Conservation (phyloP, 2,113 vertebrate genomes). For the Malaclemys terrapin region DNA sequence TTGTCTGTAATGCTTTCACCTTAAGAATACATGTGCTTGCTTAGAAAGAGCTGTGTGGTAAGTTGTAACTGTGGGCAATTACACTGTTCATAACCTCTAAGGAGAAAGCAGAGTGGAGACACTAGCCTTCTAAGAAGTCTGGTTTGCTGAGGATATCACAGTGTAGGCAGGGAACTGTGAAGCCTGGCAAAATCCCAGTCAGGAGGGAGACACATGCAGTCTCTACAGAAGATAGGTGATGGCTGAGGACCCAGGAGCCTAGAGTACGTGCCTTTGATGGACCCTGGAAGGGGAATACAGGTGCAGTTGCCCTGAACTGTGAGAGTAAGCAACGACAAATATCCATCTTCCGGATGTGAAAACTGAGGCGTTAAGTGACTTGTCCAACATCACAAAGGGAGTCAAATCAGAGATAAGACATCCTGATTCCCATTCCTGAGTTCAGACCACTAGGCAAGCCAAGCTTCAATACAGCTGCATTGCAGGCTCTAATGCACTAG, state of each 20-base stretch:
- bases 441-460: neutral
- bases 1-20: neutral
- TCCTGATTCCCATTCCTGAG: neutral
- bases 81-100: neutral
- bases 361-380: neutral
- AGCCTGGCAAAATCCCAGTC: neutral
- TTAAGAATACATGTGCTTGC: neutral
- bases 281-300: neutral
- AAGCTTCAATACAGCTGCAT: neutral
- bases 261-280: neutral
- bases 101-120: neutral
- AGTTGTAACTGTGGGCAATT: neutral
- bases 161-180: neutral
- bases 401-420: neutral
- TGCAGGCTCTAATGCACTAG: neutral
- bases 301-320: neutral
- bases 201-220: neutral
- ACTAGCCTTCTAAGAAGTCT: neutral
- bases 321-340: neutral
- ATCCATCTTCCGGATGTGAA: neutral
- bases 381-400: neutral
- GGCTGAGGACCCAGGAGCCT: neutral
- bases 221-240: neutral
- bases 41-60: neutral
- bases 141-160: neutral